Evolutionary conservation across 2,797 vertebrate species (phyloP), one percentile per base, ranked within the genome.

Genomic region (Tauraco hartlaubi): DNA sequence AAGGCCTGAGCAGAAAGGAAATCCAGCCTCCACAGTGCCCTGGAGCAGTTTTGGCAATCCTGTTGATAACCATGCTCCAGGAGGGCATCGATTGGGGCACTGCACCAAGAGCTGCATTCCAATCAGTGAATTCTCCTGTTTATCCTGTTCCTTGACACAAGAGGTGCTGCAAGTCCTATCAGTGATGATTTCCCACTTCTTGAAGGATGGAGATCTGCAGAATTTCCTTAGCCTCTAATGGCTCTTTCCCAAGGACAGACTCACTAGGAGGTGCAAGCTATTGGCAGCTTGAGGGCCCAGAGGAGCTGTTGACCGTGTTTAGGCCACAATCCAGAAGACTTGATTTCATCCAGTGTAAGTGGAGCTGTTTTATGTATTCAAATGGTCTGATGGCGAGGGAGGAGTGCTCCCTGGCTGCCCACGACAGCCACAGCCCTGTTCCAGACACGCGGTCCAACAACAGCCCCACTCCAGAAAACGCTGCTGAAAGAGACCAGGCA

Each of bases 231-330:
- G 93, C 88, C 63, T 95, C 88, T 55, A 92, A 96, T 96, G 96
- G 96, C 96, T 96, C 56, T 58, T 91, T 97, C 96, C 96, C 96
- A 97, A 97, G 94, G 96, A 96, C 95, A 96, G 93, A 90, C 86
- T 95, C 67, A 21, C 96, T 95, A 96, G 93, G 96, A 96, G 93
- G 96, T 96, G 94, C 84, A 96, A 95, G 84, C 90, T 97, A 68
- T 95, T 97, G 97, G 97, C 96, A 97, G 97, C 91, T 85, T 5
- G 1, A 87, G 61, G 96, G 68, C 96, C 96, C 96, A 96, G 90
- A 95, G 96, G 96, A 97, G 93, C 96, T 85, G 85, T 93, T 96
- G 96, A 96, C 96, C 83, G 96, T 97, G 96, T 97, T 96, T 92
- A 96, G 96, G 96, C 96, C 88, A 5, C 3, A 48, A 64, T 95